Evolutionary conservation across 2,113 vertebrate species (phyloP).

Genomic region (Alces alces): DNA sequence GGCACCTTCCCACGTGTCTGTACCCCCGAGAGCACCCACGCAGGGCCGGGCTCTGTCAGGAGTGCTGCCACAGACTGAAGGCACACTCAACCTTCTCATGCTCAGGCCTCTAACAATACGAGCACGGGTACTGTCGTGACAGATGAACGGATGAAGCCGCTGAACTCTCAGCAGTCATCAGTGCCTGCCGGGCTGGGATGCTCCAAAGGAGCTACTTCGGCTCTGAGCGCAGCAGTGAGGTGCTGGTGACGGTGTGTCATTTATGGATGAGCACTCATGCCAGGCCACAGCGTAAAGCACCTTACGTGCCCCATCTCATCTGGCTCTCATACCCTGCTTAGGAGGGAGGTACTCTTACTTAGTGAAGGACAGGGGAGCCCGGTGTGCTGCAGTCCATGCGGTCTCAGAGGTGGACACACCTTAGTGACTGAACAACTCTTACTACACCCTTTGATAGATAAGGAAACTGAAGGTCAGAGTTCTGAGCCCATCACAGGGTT

Average conservation of each 20-base stretch:
- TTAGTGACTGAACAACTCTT: not conserved
- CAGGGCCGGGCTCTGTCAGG: not conserved
- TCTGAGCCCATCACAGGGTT: not conserved
- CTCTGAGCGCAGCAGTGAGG: not conserved
- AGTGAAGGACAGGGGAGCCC: not conserved
- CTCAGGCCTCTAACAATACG: not conserved
- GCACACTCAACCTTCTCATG: not conserved
- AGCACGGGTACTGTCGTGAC: not conserved
- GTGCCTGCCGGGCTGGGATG: not conserved
- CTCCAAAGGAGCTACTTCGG: not conserved
- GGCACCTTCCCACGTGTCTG: not conserved
- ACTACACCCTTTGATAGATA: not conserved
- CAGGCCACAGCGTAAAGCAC: not conserved
- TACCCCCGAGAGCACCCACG: not conserved
- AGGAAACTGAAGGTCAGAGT: not conserved
- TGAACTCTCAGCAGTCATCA: not conserved
- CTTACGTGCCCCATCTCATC: not conserved
- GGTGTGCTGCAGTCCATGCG: not conserved
- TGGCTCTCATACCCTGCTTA: not conserved
- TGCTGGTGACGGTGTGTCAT: not conserved
- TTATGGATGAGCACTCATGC: not conserved
- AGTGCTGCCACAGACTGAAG: not conserved
- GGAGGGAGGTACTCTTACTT: not conserved
- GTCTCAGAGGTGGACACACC: not conserved
- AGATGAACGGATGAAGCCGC: rapidly evolving